A percentile compares a stretch with the other conserved stretches of the same genome.
phyloP scores from a whole-genome alignment of 2,888 invertebrate genomes.

The Apeira syringaria region DNA sequence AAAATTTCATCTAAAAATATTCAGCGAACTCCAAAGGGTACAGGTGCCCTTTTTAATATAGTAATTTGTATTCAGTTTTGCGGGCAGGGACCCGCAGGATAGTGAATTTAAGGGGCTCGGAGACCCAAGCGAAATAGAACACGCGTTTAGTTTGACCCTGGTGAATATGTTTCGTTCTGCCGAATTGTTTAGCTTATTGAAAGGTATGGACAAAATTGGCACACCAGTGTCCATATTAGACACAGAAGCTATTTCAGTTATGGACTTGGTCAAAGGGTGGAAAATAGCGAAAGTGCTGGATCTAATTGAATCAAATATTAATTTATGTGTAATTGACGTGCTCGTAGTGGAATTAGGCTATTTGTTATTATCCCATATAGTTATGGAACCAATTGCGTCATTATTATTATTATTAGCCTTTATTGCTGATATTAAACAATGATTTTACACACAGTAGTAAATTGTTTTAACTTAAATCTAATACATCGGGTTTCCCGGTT shows the following conservation, averaged over 20 bases:
- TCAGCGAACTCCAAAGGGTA: conserved; percentile 14
- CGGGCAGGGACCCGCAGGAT: conserved; percentile 7
- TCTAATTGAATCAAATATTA: no score
- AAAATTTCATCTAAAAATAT: conserved; percentile 24
- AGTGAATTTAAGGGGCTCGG: conserved; percentile 9
- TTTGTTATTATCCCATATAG: no score
- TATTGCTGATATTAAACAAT: no score
- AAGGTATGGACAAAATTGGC: conserved; percentile 13
- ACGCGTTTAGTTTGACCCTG: conserved; percentile 19
- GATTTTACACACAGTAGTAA: no score
- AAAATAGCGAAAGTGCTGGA: no score
- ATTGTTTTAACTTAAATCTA: no score
- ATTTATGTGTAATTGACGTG: no score
- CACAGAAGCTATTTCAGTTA: background rate
- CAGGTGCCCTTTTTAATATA: conserved; percentile 29
- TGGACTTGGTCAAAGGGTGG: no score
- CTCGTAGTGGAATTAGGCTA: no score
- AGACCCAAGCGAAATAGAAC: conserved; percentile 6
- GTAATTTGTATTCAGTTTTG: conserved; percentile 33
- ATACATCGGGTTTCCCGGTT: no score
- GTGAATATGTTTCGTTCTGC: conserved; percentile 8
- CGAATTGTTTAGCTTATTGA: conserved; percentile 20
- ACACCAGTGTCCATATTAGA: background rate
- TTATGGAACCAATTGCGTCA: no score
- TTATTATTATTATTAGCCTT: no score